Base-by-base conservation (phyloP, 2,888 invertebrate species). In the Heliconius cydno region DNA sequence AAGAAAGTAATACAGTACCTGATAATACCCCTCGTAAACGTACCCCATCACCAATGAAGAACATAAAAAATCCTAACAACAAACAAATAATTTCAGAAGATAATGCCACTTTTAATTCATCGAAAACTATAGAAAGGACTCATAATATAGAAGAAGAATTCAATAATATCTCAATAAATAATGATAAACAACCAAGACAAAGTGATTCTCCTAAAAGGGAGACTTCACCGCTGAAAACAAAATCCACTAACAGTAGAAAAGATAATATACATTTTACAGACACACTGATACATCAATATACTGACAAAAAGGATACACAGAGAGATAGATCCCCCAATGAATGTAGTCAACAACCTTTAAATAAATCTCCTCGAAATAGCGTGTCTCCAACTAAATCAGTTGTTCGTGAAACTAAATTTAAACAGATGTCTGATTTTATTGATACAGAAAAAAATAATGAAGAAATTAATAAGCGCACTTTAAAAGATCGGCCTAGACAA, bases 401-500 rank as follows among this genome's bases (percentile, higher is more conserved):
- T 19, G 82, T 80, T 76, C 91, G 87, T 84, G 89, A 90, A 67
- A 85, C 81, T 5, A 91, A 90, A 84, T 86, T 88, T 75, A 90
- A 88, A 79, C 82, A 88, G 28, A 90, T 90, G 2, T 86, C 87
- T 28, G 90, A 94, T 34, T 94, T 94, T 80, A 90, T 94, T 46
- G 78, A 86, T 34, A 85, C 86, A 65, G 94, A 94, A 82, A 90
- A 77, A 85, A 87, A 84, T 38, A 88, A 84, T 1, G 94, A 94
- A 83, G 90, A 91, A 80, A 81, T 83, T 3, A 90, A 89, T 81
- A 92, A 90, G 83, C 89, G 85, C 76, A 84, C 81, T 22, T 78
- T 82, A n/a, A 92, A 88, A 81, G 89, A 90, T 46, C 90, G 83
- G 65, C 88, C 94, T 13, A 91, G 94, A 41, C 94, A 93, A 83